Conservation (phyloP, 2,113 vertebrate species). For the Balaenoptera acutorostrata region DNA sequence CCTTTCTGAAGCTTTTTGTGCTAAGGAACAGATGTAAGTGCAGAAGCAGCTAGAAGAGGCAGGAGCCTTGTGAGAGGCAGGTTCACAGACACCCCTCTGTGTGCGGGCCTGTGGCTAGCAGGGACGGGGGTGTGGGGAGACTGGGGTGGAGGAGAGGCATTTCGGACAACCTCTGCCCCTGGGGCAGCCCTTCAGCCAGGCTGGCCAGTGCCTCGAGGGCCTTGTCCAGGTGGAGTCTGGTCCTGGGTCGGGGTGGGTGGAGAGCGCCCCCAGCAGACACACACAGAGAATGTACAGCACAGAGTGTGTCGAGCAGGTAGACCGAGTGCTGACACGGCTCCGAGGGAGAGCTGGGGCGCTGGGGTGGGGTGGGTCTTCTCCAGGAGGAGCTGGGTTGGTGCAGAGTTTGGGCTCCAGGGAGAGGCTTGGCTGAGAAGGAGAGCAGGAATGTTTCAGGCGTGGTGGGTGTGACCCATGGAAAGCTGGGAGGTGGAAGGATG, state of each 20-base stretch:
- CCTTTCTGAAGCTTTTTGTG: background rate
- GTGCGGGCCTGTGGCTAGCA: background rate
- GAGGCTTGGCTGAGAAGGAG: background rate
- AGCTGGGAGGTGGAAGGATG: constrained; percentile 1
- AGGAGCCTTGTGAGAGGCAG: background rate
- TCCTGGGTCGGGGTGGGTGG: background rate
- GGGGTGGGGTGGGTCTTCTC: background rate
- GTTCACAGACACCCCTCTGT: background rate
- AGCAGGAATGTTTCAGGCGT: constrained; percentile 18
- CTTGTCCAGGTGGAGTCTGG: background rate
- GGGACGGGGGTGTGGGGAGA: too few species aligned
- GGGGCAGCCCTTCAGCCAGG: background rate
- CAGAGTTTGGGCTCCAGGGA: background rate
- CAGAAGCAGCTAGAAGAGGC: background rate
- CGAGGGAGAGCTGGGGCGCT: background rate
- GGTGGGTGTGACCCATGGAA: constrained; percentile 1
- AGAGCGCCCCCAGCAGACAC: background rate
- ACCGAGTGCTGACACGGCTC: fast-evolving
- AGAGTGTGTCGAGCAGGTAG: background rate
- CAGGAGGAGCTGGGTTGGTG: background rate
- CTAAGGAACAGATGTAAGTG: background rate
- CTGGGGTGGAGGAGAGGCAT: fast-evolving
- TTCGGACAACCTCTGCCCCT: background rate
- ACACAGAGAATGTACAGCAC: fast-evolving
- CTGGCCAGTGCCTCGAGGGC: background rate